Evolutionary conservation across 2,888 invertebrate species (phyloP), one percentile per base, ranked within the genome.

Genomic region (Netelia melanura): DNA sequence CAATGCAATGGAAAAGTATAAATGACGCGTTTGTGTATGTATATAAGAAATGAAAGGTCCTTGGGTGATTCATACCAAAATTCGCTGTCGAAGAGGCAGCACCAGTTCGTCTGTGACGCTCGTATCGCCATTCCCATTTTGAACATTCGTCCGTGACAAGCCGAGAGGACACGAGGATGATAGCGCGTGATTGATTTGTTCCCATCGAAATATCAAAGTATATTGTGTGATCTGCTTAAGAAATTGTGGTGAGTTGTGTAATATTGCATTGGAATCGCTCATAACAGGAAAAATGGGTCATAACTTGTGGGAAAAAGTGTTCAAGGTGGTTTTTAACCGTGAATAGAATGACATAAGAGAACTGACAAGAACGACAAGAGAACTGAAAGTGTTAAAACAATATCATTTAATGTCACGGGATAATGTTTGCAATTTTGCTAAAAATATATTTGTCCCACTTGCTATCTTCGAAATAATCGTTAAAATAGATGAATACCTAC

Each of bases 171-270:
- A 79, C 78, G 70, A 79, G 70, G 71, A 62, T 79, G 48, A 48
- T 52, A 58, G 62, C 70, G 48, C 77, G 81, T 84, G 68, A 81
- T 84, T 61, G 23, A 78, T 56, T 80, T 62, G 0, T 21, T 70
- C 1, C 23, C 52, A 43, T 74, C 68, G 25, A 48, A 81, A 64
- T 52, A 61, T 48, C 48, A 10, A 48, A 48, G 14, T 48, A 14
- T 48, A 48, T 48, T 2, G 6, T 48, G 61, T 48, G 14, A 11
- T 68, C 56, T 64, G 84, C 84, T 84, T 74, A 44, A 78, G 54
- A 84, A 68, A 81, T 65, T 70, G 68, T 38, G 64, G 84, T 84
- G 74, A 84, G 84, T 74, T 43, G 2, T 44, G 10, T 56, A 17
- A 25, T 44, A 48, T 3, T 38, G 21, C 30, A 25, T 30, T n/a